These are phyloP conservation scores for Girardia tigrina DNA, from an alignment of 2,888 invertebrate genomes.

Conservation along the genomic window DNA sequence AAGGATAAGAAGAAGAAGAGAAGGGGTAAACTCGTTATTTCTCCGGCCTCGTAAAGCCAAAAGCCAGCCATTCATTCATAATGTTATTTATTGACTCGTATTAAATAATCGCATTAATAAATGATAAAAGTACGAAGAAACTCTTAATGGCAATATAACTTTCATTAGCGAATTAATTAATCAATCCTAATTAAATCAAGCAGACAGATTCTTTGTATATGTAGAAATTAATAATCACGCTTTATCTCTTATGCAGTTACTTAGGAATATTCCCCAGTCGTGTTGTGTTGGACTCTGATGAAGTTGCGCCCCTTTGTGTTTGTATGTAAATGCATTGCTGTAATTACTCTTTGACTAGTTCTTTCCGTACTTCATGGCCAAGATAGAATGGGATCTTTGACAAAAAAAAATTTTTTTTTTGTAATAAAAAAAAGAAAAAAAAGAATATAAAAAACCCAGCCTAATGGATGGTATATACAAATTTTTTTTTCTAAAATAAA, in stretches of 20 bases:
- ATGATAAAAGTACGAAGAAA: constrained; percentile 20
- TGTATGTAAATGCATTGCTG: constrained; percentile 12
- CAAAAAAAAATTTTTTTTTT: too few relatives aligned
- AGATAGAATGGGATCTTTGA: constrained; percentile 13
- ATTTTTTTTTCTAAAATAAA: background rate
- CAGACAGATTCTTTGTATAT: constrained; percentile 23
- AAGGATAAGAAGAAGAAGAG: too few relatives aligned
- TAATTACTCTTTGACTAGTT: constrained; percentile 19
- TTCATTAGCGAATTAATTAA: constrained; percentile 3
- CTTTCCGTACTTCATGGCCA: constrained; percentile 23
- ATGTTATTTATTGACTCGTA: background rate
- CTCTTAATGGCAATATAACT: constrained; percentile 23
- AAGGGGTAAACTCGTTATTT: background rate
- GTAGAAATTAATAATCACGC: constrained; percentile 15
- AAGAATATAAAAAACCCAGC: constrained; percentile 16
- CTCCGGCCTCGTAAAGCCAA: background rate
- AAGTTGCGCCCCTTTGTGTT: constrained; percentile 18
- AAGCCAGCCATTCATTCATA: constrained; percentile 11
- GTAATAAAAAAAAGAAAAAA: too few relatives aligned
- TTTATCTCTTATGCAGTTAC: constrained; percentile 17
- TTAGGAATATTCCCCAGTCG: constrained; percentile 23
- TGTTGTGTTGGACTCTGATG: background rate
- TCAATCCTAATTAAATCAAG: constrained; percentile 17
- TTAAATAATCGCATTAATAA: constrained; percentile 18
- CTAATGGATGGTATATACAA: background rate